Base-by-base conservation (phyloP, 2,113 vertebrate species). In the Beaufortia kweichowensis region DNA sequence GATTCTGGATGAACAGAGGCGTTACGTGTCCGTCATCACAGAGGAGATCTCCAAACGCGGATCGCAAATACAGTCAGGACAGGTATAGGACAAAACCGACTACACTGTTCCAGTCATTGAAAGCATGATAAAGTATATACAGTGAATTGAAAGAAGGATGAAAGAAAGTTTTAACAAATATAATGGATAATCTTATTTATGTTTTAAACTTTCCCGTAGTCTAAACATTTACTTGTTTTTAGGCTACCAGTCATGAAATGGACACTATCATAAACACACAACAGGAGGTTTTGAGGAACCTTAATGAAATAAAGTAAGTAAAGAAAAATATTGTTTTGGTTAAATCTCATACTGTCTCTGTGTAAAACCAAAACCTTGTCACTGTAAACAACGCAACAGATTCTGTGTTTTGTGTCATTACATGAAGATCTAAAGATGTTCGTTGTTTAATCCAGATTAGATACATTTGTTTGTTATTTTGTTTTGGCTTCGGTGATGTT, bases 1-100 rank as follows among this genome's bases (percentile, higher is more conserved):
- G 95, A 95, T 99, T 79, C 93, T 98, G 70, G 97, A 99, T 26
- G 97, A 99, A 77, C 97, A 99, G 87, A 93, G 96, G 2, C 92
- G 92, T 64, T 97, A 96, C 0, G 93, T 98, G 2, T 92, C 94
- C 6, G 88, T 93, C 6, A 80, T 97, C 84, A 94, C 94, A 0
- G 95, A 97, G 0, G 95, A 98, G 80, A 83, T 98, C 1, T 61
- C 92, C 46, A 96, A 91, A 84, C 92, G 90, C 81, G 91, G 88
- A 23, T 8, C 74, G 0, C 82, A 83, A 0, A 79, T 71, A 0
- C 68, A 85, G 79, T 87, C 92, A 0, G 92, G 84, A 48, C 95
- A 96, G 94, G 96, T 39, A n/a, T 96, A 82, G 69, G 67, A 14
- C 41, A 46, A 12, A n/a, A n/a, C n/a, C n/a, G n/a, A n/a, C n/a